Conservation (phyloP, 2,888 invertebrate species). For the Salpingus planirostris region DNA sequence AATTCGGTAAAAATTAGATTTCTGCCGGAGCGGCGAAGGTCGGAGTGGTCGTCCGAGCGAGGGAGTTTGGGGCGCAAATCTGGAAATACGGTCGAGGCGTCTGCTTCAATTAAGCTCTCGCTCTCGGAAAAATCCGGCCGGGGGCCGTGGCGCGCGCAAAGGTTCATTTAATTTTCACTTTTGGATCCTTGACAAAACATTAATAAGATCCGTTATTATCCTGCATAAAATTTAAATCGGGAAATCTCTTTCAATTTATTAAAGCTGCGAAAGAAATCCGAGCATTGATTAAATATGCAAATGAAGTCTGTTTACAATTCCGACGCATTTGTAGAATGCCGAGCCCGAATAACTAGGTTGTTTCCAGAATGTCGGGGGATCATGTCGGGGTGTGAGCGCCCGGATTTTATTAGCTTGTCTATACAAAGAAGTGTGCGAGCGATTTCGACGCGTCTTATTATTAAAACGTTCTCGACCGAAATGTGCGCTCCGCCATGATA, state of each 20-base stretch:
- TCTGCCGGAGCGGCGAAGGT: too few relatives aligned
- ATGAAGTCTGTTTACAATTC: slow-evolving; percentile 26
- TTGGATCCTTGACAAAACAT: slow-evolving; percentile 8
- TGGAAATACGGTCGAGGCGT: too few relatives aligned
- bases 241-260: slow-evolving; percentile 24
- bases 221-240: slow-evolving; percentile 19
- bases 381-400: slow-evolving; percentile 18
- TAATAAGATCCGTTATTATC: slow-evolving; percentile 16
- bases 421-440: slow-evolving; percentile 17
- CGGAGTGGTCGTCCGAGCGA: too few relatives aligned
- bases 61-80: too few relatives aligned
- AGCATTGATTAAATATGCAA: slow-evolving; percentile 27
- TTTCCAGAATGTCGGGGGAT: slow-evolving; percentile 23
- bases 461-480: slow-evolving; percentile 19
- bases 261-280: slow-evolving; percentile 21
- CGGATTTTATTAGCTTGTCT: slow-evolving; percentile 26
- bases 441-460: slow-evolving; percentile 15
- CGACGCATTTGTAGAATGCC: slow-evolving; percentile 24
- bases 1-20: too few relatives aligned
- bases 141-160: background rate
- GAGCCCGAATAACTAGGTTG: slow-evolving; percentile 25
- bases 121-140: too few relatives aligned
- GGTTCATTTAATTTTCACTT: slow-evolving; percentile 11
- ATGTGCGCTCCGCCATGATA: slow-evolving; percentile 1
- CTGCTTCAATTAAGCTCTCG: too few relatives aligned